Evolutionary conservation across 2,797 vertebrate species (phyloP).

Genomic region (Crocidura indochinensis): DNA sequence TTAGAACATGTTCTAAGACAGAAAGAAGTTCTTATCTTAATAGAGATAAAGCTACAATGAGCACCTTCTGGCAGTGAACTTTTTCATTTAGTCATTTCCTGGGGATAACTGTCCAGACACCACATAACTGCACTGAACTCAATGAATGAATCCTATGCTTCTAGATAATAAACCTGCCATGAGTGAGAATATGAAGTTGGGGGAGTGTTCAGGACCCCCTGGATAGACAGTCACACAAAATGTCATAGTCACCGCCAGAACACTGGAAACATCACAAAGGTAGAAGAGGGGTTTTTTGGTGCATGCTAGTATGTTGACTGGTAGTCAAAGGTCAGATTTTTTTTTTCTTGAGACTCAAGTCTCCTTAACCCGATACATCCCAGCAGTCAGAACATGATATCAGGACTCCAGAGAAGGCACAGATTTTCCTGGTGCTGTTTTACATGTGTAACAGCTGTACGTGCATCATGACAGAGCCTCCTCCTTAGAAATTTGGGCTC

Average conservation of each 20-base stretch:
- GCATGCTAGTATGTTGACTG: too few species aligned
- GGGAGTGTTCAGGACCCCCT: neutral
- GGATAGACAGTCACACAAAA: neutral
- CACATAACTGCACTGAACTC: neutral
- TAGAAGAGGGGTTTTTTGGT: accelerated
- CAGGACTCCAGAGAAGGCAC: too few species aligned
- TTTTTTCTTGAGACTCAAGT: too few species aligned
- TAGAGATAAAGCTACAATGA: neutral
- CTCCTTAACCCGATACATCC: too few species aligned
- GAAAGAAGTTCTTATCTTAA: too few species aligned
- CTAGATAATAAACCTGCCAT: neutral
- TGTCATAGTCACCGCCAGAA: too few species aligned
- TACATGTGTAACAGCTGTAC: too few species aligned
- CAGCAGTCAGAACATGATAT: too few species aligned
- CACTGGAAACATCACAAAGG: neutral
- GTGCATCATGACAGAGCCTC: accelerated
- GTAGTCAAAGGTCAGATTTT: too few species aligned
- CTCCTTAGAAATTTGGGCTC: too few species aligned
- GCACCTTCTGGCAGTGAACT: neutral
- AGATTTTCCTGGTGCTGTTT: neutral
- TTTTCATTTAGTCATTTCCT: neutral
- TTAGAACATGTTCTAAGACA: neutral
- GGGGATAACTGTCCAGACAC: neutral
- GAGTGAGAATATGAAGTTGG: neutral
- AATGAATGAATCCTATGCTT: neutral